Base-by-base conservation (phyloP, 2,888 invertebrate species). In the Protonemura montana region DNA sequence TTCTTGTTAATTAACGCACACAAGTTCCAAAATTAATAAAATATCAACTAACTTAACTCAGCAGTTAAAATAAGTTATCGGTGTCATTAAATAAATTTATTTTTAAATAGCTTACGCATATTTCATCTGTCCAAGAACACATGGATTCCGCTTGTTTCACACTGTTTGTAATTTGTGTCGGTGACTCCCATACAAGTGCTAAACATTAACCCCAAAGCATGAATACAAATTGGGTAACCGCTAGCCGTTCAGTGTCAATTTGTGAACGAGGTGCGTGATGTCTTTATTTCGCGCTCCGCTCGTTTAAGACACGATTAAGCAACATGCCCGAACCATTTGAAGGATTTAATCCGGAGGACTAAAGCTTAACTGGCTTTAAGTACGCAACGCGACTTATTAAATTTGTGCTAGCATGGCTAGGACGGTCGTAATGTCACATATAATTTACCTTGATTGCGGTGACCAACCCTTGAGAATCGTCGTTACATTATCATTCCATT, bases 11-110 rank as follows among this genome's bases (percentile, higher is more conserved):
- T 59, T 59, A 59, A 59, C 59, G 59, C 59, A 16, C 59, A 59
- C 59, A 59, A 59, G 59, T 59, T 59, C 59, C 59, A 59, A 59
- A 59, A 59, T 59, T 59, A 59, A 59, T 59, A 59, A 59, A 59
- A 59, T 59, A 59, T 59, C 59, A 59, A 59, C 59, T 59, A 59
- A 59, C 59, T 59, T 59, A 59, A 59, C 59, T 59, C 59, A 21
- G 16, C 59, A 59, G 59, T 59, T 59, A 59, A 59, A 59, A 59
- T 59, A 59, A 59, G 59, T 59, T 59, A 59, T n/a, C 59, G 59
- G 59, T 2, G 59, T 59, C 59, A 59, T 59, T 59, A 59, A 59
- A 59, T 59, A 59, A 59, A 59, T 59, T 59, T 59, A 10, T 10
- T 59, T 59, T 59, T 59, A 59, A 59, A 59, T 21, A 59, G 59